Base-by-base conservation (phyloP, 2,113 vertebrate species). In the Actinemys pallida region DNA sequence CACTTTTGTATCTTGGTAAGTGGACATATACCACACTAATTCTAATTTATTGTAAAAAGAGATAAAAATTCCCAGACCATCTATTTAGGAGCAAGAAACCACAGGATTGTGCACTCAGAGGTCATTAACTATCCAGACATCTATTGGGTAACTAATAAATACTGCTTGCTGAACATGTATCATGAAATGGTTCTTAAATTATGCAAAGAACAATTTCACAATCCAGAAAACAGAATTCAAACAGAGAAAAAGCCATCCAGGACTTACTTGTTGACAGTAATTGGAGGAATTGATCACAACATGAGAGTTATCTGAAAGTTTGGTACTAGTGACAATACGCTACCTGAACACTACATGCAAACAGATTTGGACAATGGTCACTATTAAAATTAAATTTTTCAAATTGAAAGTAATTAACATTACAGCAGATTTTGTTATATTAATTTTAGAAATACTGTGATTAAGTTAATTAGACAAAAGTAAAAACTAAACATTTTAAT, bases 131-230 rank as follows among this genome's bases (percentile, higher is more conserved):
- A 94, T 82, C 79, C 93, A 80, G 95, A 94, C 95, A 96, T 97
- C 96, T 96, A 95, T 95, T 96, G 89, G 86, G 89, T 94, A 96
- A 96, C 96, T 93, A 96, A 96, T 94, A 96, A 95, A 97, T 93
- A 95, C 93, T 96, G 93, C 91, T 95, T 96, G 95, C 92, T 95
- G 93, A 97, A 96, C 91, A 91, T 69, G 85, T 90, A 95, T 95
- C 92, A 92, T 95, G 89, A 96, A 96, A 90, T 0, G 0, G 54
- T 90, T 95, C 96, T 95, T 96, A 93, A 97, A 91, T 96, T 97
- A 96, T 94, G 83, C 91, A 95, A 88, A 92, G 54, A 88, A 94
- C 88, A 95, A 95, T 96, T 96, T 96, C 86, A 96, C 94, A 94
- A 97, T 96, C 84, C 91, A 96, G 93, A 94, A 97, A 97, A 90